These are phyloP conservation scores for Mythimna impura DNA, from an alignment of 2,888 invertebrate genomes.

Conservation along the genomic window DNA sequence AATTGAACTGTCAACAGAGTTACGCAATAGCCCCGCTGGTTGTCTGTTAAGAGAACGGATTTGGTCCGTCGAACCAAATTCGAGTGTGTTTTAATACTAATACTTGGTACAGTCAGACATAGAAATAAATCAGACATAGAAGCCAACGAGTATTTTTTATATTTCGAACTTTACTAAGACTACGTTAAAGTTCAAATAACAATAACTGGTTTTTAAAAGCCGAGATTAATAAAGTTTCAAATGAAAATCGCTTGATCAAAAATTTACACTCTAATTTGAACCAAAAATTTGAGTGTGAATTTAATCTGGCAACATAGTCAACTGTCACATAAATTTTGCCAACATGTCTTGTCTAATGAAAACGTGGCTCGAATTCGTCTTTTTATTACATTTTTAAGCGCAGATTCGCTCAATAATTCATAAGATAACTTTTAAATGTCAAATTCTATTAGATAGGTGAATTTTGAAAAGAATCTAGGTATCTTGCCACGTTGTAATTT, in stretches of 20 bases:
- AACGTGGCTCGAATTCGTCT: constrained; percentile 11
- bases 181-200: neutral
- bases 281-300: neutral
- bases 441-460: constrained; percentile 65
- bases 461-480: constrained; percentile 59
- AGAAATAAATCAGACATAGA: too few relatives aligned
- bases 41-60: too few relatives aligned
- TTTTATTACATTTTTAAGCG: constrained; percentile 54
- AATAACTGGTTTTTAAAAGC: neutral
- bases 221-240: neutral
- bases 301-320: constrained; percentile 4
- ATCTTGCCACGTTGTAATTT: constrained; percentile 63
- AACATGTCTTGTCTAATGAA: neutral
- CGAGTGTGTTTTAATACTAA: too few relatives aligned
- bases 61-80: too few relatives aligned
- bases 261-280: neutral
- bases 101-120: too few relatives aligned
- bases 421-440: constrained; percentile 64
- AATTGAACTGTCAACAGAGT: too few relatives aligned
- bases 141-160: too few relatives aligned
- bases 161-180: neutral
- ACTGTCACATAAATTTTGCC: constrained; percentile 8
- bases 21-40: too few relatives aligned
- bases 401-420: constrained; percentile 59
- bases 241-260: neutral